These are phyloP conservation scores for Semicossyphus pulcher DNA, from an alignment of 2,113 vertebrate genomes.

Conservation along the genomic window DNA sequence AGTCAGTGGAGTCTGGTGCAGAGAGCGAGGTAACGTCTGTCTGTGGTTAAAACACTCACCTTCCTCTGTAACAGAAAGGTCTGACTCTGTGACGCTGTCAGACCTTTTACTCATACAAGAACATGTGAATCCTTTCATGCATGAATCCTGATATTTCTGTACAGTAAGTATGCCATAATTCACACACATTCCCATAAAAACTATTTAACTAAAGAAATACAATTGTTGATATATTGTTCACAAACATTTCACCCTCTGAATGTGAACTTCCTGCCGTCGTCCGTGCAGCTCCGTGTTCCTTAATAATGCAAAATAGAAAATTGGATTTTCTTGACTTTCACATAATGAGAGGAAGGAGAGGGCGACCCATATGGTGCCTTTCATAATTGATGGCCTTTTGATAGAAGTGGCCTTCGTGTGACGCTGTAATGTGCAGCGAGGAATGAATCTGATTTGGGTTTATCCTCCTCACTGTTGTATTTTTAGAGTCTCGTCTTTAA, in stretches of 20 bases:
- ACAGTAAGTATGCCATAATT: too few species aligned
- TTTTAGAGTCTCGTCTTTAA: not conserved
- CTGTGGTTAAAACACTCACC: too few species aligned
- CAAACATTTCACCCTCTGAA: not conserved
- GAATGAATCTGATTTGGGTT: slow-evolving; percentile 29
- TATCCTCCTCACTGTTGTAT: not conserved
- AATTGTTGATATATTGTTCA: too few species aligned
- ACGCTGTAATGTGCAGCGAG: slow-evolving; percentile 42
- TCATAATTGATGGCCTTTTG: slow-evolving; percentile 69
- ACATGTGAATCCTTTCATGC: too few species aligned
- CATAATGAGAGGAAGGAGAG: slow-evolving; percentile 59
- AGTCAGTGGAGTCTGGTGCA: too few species aligned
- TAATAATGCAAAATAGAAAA: slow-evolving; percentile 69
- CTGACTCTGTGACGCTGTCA: too few species aligned
- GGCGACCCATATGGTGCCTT: slow-evolving; percentile 62
- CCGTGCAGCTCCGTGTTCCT: slow-evolving; percentile 14
- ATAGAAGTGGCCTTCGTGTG: slow-evolving; percentile 50
- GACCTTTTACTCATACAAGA: too few species aligned
- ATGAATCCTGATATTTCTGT: too few species aligned
- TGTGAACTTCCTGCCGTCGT: not conserved
- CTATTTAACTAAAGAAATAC: too few species aligned
- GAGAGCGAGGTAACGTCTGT: too few species aligned
- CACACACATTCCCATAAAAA: too few species aligned
- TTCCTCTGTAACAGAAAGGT: too few species aligned
- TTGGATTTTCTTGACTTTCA: slow-evolving; percentile 69